These are phyloP conservation scores for Accipiter virgatus DNA, from an alignment of 2,113 vertebrate species.

Conservation along the genomic window DNA sequence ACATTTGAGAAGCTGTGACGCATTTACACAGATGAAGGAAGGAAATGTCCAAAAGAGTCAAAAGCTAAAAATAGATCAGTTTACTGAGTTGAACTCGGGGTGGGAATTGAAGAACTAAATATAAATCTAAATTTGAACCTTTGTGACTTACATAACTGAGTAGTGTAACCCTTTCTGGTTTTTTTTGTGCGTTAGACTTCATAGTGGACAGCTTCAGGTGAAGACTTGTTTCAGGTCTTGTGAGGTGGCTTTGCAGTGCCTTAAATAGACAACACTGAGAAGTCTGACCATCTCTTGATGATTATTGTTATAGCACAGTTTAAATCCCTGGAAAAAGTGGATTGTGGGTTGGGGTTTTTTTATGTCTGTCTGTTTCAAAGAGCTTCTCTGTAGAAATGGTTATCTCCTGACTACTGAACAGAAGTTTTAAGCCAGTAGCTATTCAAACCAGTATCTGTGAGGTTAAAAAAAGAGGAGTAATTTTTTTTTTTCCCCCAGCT, in stretches of 20 bases:
- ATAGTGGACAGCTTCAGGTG: not conserved
- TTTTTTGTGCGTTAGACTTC: not conserved
- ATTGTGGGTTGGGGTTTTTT: not conserved
- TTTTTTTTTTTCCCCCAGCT: not conserved
- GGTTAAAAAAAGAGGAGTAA: not conserved
- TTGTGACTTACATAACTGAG: conserved; percentile 15
- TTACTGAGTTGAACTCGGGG: conserved; percentile 39
- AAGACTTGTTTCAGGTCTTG: not conserved
- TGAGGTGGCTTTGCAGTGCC: not conserved
- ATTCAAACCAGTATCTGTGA: not conserved
- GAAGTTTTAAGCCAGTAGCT: not conserved
- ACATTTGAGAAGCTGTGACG: conserved; percentile 59
- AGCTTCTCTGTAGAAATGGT: not conserved
- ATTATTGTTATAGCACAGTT: not conserved
- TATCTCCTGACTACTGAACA: not conserved
- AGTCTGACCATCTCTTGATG: not conserved
- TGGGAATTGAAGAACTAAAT: conserved; percentile 39
- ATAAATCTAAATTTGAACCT: conserved; percentile 35
- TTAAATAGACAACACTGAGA: not conserved
- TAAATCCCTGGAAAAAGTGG: not conserved
- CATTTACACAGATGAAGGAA: conserved; percentile 60
- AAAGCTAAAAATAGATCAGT: conserved; percentile 56
- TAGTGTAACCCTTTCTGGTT: not conserved
- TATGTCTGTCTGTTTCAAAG: not conserved
- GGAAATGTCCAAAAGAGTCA: conserved; percentile 61